Conservation (phyloP, 2,113 vertebrate species). For the Cisticola juncidis region DNA sequence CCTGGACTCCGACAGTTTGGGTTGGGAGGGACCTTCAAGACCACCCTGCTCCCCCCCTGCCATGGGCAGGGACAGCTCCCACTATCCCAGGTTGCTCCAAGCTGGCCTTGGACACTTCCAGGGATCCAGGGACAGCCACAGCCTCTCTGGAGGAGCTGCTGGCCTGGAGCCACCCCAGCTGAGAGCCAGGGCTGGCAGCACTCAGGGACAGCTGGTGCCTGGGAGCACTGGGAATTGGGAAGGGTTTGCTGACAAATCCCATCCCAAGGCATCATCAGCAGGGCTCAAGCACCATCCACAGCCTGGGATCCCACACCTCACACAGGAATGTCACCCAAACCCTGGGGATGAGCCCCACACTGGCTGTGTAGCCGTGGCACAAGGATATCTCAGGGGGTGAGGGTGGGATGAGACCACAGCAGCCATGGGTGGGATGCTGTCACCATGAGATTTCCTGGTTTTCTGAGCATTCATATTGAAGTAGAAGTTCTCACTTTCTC, state of each 20-base stretch:
- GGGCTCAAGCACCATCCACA: background rate
- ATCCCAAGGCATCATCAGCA: background rate
- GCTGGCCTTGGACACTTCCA: background rate
- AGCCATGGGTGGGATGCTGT: background rate
- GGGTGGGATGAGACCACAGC: fast-evolving
- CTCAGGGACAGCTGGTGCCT: background rate
- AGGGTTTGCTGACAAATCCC: conserved; percentile 6
- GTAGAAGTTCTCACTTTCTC: no score
- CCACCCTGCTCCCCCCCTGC: background rate
- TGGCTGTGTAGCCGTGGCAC: background rate
- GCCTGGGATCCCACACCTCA: background rate
- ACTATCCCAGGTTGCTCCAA: fast-evolving
- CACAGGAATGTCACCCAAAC: fast-evolving
- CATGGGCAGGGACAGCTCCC: background rate
- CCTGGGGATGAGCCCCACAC: fast-evolving
- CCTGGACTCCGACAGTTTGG: no score
- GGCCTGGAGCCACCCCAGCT: fast-evolving
- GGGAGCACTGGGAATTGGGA: background rate
- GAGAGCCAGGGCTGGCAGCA: background rate
- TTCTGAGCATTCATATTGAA: no score
- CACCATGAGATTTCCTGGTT: no score
- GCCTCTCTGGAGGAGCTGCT: background rate
- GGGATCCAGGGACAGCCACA: background rate
- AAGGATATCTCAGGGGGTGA: fast-evolving
- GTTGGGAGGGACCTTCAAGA: background rate